Base-by-base conservation (phyloP, 1,140 invertebrate species). In the Drosophila neocordata region DNA sequence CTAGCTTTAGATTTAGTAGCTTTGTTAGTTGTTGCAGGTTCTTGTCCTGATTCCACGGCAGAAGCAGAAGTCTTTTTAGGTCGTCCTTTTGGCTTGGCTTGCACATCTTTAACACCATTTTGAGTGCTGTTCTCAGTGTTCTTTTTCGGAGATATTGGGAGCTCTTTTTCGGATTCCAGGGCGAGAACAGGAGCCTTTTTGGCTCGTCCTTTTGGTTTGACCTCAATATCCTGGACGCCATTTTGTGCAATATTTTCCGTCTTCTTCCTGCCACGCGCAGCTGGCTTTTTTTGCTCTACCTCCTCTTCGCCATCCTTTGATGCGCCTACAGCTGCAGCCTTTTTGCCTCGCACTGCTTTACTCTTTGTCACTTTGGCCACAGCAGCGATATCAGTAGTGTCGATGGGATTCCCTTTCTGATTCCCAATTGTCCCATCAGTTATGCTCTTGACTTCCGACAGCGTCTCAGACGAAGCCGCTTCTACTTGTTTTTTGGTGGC, bases 201-300 rank as follows among this genome's bases (percentile, higher is more conserved):
- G 64, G 76, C 24, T 37, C 77, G 70, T 63, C 71, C 68, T 64
- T 65, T 68, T 12, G 70, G 66, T 51, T 76, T 76, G 5, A 41
- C n/a, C 62, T 71, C 77, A n/a, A 38, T 6, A 24, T 61, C 34
- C 6, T 22, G 13, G 8, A 38, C 60, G 8, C 15, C 71, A 6
- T 51, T 65, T 20, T 66, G 60, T n/a, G 51, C 65, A 37, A 12
- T 53, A 55, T 75, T 6, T 31, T n/a, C 35, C 48, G 27, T 20
- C 38, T 63, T 73, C 51, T 82, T 81, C 51, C 55, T 82, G 59
- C 65, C 69, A 13, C 79, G 79, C 24, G 48, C 73, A 70, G 59
- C 63, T 34, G 52, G n/a, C 11, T 73, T 22, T 15, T 63, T 52
- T 37, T 67, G 37, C 1, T n/a, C 18, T 59, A 31, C 61, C 4